These are phyloP conservation scores for Eueides isabella DNA, from an alignment of 1,140 invertebrate genomes.

Conservation along the genomic window DNA sequence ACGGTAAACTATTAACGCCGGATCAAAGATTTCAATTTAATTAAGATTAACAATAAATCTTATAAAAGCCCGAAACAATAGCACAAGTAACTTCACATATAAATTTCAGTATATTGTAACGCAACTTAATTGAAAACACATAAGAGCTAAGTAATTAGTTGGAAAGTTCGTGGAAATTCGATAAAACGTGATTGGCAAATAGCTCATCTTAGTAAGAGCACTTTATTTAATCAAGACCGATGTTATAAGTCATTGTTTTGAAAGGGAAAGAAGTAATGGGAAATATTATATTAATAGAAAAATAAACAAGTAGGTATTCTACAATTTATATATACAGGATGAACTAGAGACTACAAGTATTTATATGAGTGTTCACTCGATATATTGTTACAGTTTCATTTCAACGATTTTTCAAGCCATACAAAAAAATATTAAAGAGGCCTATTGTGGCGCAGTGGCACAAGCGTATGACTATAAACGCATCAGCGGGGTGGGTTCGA, in stretches of 20 bases:
- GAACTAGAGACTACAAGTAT: too few species aligned
- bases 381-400: too few species aligned
- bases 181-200: slow-evolving; percentile 22
- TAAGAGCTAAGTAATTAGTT: slow-evolving; percentile 29
- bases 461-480: too few species aligned
- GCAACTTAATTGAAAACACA: neutral
- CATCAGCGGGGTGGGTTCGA: too few species aligned
- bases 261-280: neutral
- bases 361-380: too few species aligned
- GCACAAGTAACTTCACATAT: neutral
- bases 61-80: neutral
- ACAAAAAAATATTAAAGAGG: too few species aligned
- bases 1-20: too few species aligned
- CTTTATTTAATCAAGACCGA: slow-evolving; percentile 24
- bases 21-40: too few species aligned
- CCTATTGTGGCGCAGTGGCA: too few species aligned
- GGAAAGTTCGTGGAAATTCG: slow-evolving; percentile 21
- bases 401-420: too few species aligned
- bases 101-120: neutral
- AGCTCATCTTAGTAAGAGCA: slow-evolving; percentile 17
- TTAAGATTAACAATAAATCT: neutral
- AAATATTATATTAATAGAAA: neutral
- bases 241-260: neutral
- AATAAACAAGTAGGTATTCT: neutral
- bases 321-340: too few species aligned